Evolutionary conservation across 2,888 invertebrate genomes (phyloP).

Genomic region (Holacanthella duospinosa): DNA sequence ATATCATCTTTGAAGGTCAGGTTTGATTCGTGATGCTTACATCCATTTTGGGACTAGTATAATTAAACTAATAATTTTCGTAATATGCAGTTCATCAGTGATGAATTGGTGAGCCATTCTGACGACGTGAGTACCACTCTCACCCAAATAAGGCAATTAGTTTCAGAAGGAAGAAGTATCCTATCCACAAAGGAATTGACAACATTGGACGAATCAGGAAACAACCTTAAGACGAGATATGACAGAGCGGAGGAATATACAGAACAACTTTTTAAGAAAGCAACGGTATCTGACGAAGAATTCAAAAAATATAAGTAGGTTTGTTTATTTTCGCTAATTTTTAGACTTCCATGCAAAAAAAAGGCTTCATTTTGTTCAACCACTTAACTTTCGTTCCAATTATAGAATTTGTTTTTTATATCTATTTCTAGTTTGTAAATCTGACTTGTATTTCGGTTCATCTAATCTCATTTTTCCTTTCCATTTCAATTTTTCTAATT

Average conservation of each 20-base stretch:
- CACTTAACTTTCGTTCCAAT: too few relatives aligned
- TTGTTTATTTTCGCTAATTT: neutral
- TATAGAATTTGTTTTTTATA: too few relatives aligned
- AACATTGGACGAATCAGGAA: neutral
- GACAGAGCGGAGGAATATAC: neutral
- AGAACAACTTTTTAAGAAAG: neutral
- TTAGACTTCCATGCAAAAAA: too few relatives aligned
- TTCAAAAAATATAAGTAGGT: neutral
- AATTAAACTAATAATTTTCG: neutral
- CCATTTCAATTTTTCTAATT: too few relatives aligned
- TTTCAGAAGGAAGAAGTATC: neutral
- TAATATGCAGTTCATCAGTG: neutral
- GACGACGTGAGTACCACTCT: neutral
- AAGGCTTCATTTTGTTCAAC: too few relatives aligned
- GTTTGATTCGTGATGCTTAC: too few relatives aligned
- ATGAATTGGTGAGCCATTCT: neutral
- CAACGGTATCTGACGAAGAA: neutral
- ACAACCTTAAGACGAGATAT: neutral
- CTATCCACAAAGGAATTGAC: neutral
- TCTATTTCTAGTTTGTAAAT: too few relatives aligned
- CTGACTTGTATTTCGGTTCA: too few relatives aligned
- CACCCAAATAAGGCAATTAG: neutral
- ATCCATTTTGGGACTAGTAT: too few relatives aligned
- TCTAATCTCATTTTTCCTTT: too few relatives aligned
- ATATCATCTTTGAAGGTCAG: neutral